Conservation (phyloP, 2,797 vertebrate genomes). For the Alcedo quadribrachys region DNA sequence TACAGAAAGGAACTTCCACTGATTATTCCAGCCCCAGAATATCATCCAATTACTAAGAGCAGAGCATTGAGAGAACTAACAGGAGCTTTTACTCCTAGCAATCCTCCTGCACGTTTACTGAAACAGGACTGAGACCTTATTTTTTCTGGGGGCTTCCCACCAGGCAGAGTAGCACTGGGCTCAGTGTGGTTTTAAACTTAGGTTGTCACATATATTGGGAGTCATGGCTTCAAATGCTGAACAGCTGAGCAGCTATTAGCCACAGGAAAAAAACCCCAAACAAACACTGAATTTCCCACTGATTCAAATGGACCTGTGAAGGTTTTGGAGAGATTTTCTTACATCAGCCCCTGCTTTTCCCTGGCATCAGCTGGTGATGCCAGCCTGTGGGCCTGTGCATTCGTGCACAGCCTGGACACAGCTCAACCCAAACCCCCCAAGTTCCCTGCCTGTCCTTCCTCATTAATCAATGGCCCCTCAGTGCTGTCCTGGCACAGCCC, state of each 20-base stretch:
- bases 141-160: neutral
- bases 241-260: neutral
- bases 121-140: neutral
- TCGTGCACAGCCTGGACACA: neutral
- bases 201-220: neutral
- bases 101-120: conserved; percentile 3
- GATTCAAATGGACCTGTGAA: neutral
- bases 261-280: neutral
- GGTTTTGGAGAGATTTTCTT: neutral
- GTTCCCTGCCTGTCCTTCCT: neutral
- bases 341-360: neutral
- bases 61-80: neutral
- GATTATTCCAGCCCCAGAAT: conserved; percentile 37
- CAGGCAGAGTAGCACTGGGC: neutral
- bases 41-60: conserved; percentile 24
- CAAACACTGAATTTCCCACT: neutral
- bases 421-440: neutral
- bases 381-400: neutral
- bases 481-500: neutral
- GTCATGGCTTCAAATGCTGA: neutral
- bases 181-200: neutral
- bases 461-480: neutral
- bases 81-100: neutral
- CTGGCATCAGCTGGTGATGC: neutral
- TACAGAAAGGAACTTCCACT: conserved; percentile 21